Evolutionary conservation across 1,140 invertebrate species (phyloP).

Genomic region (Caenorhabditis brenneri): DNA sequence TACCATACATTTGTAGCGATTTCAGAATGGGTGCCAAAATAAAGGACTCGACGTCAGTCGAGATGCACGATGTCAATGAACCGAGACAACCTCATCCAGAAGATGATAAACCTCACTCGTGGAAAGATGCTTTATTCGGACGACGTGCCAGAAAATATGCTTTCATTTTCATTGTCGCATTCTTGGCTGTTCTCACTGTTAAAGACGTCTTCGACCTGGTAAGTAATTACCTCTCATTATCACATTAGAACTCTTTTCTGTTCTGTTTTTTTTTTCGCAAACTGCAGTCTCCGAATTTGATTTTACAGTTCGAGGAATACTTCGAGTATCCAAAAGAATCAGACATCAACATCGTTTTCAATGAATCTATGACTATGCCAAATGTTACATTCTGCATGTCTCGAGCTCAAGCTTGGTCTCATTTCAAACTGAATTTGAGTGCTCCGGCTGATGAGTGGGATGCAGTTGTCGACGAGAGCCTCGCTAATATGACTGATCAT

Average conservation of each 20-base stretch:
- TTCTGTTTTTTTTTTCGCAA: background rate
- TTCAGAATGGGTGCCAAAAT: slow-evolving; percentile 26
- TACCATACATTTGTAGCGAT: background rate
- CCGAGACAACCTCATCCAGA: slow-evolving; percentile 1
- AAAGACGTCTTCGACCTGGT: slow-evolving; percentile 68
- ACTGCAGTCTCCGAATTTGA: background rate
- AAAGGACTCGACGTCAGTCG: slow-evolving; percentile 34
- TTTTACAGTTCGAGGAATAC: slow-evolving; percentile 57
- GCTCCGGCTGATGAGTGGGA: slow-evolving; percentile 56
- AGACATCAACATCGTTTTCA: slow-evolving; percentile 59
- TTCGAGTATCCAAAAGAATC: slow-evolving; percentile 53
- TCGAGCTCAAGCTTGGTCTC: slow-evolving; percentile 52
- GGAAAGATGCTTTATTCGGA: slow-evolving; percentile 58
- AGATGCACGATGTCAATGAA: slow-evolving; percentile 8
- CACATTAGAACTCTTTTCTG: background rate
- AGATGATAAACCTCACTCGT: slow-evolving; percentile 16
- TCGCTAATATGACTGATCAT: slow-evolving; percentile 54
- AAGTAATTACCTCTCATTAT: slow-evolving; percentile 46
- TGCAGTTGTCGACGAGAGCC: slow-evolving; percentile 47
- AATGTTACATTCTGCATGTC: slow-evolving; percentile 60
- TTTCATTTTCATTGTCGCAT: slow-evolving; percentile 68
- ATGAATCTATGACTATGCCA: slow-evolving; percentile 59
- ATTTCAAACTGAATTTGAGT: slow-evolving; percentile 56
- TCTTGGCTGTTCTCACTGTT: slow-evolving; percentile 65
- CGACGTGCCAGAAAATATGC: slow-evolving; percentile 62